phyloP scores from a whole-genome alignment of 2,113 vertebrate species.

The Dasypus novemcinctus region DNA sequence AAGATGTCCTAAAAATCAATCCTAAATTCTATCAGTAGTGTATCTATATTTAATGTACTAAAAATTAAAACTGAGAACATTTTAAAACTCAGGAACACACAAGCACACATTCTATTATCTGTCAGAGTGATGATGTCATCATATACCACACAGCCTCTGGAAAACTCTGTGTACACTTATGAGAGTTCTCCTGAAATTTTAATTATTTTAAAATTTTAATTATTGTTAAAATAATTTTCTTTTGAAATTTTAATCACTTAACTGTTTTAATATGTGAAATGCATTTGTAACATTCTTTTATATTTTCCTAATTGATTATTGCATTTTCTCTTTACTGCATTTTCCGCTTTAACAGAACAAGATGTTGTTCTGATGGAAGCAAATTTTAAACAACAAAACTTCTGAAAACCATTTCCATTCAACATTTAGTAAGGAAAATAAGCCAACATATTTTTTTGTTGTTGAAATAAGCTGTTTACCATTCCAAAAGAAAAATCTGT shows the following conservation, averaged over 20 bases:
- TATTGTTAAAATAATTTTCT: background rate
- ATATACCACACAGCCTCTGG: background rate
- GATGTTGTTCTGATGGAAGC: background rate
- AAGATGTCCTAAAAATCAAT: background rate
- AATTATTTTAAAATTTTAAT: background rate
- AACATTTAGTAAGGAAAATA: background rate
- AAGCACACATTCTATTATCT: background rate
- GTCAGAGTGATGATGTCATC: background rate
- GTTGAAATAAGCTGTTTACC: background rate
- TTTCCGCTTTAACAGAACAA: background rate
- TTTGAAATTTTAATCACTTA: background rate
- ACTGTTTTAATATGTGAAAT: background rate
- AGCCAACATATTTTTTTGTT: background rate
- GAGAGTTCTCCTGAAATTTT: background rate
- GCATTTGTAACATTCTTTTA: background rate
- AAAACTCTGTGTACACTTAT: background rate
- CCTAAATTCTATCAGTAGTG: background rate
- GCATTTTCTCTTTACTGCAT: background rate
- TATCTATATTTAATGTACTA: background rate
- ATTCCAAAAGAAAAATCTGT: background rate
- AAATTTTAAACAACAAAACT: background rate
- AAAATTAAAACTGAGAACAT: background rate
- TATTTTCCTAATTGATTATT: background rate
- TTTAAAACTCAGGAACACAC: background rate
- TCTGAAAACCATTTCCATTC: background rate